Conservation (phyloP, 1,140 invertebrate species). For the Megalonaias nervosa region DNA sequence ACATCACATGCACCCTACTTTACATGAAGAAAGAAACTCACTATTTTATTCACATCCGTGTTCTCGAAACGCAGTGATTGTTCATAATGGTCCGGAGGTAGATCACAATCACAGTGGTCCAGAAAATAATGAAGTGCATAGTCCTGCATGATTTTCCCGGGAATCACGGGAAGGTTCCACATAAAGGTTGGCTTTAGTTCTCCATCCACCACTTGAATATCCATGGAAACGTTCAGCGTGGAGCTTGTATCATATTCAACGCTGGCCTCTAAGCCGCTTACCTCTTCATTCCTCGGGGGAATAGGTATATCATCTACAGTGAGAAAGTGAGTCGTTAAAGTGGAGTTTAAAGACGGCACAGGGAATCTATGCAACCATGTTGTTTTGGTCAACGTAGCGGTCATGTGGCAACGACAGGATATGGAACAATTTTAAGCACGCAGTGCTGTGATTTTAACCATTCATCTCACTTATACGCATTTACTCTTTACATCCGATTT, state of each 20-base stretch:
- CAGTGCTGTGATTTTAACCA: too few species aligned
- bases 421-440: too few species aligned
- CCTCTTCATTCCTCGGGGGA: too few species aligned
- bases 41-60: neutral
- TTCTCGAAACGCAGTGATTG: neutral
- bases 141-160: slow-evolving; percentile 1
- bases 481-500: too few species aligned
- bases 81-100: slow-evolving; percentile 38
- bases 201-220: slow-evolving; percentile 21
- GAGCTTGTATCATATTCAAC: neutral
- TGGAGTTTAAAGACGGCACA: too few species aligned
- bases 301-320: too few species aligned
- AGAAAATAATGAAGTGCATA: slow-evolving; percentile 44
- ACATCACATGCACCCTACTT: neutral
- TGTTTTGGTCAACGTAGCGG: too few species aligned
- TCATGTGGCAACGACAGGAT: too few species aligned
- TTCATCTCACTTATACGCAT: too few species aligned
- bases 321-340: too few species aligned
- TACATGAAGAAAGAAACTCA: neutral
- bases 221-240: slow-evolving; percentile 21
- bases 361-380: too few species aligned
- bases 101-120: slow-evolving; percentile 41
- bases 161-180: slow-evolving; percentile 39
- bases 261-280: too few species aligned
- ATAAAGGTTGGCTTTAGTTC: slow-evolving; percentile 24